Conservation (phyloP, 2,888 invertebrate genomes). For the Scaptomyza tumidula region DNA sequence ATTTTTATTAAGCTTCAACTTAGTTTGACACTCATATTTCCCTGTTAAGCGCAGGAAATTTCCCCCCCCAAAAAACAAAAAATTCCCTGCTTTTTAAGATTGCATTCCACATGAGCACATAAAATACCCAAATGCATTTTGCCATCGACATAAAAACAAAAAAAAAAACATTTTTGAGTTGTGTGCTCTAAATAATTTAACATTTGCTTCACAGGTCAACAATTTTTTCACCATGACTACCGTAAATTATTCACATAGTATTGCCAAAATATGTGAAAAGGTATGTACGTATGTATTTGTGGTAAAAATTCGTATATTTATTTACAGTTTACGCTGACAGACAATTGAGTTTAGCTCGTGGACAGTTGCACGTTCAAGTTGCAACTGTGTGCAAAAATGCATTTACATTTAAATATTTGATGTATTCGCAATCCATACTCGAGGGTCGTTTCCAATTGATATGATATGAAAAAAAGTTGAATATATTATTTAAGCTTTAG, state of each 20-base stretch:
- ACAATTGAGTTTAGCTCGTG: constrained; percentile 46
- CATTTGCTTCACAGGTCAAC: constrained; percentile 31
- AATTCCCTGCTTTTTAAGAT: not conserved
- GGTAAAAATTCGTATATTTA: constrained; percentile 45
- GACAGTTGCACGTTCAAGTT: constrained; percentile 24
- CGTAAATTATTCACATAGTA: constrained; percentile 69
- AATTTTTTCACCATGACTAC: constrained; percentile 17
- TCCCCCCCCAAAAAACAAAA: too few species aligned
- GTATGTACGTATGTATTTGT: too few species aligned
- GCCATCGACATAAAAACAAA: not conserved
- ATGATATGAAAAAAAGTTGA: constrained; percentile 3
- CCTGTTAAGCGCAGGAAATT: not conserved
- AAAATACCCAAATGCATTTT: not conserved
- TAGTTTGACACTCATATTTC: too few species aligned
- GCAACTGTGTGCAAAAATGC: constrained; percentile 24
- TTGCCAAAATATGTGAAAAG: constrained; percentile 55
- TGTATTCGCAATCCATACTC: constrained; percentile 27
- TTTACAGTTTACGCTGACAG: constrained; percentile 62
- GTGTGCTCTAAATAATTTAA: constrained; percentile 26
- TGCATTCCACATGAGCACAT: not conserved
- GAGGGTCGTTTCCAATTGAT: constrained; percentile 9
- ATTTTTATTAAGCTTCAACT: too few species aligned
- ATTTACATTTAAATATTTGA: constrained; percentile 56
- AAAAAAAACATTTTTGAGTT: constrained; percentile 5
- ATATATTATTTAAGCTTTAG: too few species aligned